Conservation (phyloP, 2,888 invertebrate genomes). For the Nipponacmea schrenckii region DNA sequence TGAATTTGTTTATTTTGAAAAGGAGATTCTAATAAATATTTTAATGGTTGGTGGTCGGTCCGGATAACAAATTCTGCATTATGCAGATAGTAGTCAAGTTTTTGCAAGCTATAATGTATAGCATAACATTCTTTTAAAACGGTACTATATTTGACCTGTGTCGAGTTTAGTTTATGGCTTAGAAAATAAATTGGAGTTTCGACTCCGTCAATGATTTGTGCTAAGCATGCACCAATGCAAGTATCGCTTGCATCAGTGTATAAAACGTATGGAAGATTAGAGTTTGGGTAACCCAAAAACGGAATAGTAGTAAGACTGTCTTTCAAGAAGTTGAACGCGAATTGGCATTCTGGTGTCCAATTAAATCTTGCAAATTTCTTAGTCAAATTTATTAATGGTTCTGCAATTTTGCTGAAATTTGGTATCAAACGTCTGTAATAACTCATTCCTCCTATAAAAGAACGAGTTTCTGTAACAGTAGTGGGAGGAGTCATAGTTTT, state of each 20-base stretch:
- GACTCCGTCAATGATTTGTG: too few species aligned
- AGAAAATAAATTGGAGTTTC: not conserved
- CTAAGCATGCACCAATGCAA: too few species aligned
- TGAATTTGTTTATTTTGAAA: conserved; percentile 15
- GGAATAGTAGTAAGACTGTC: conserved; percentile 19
- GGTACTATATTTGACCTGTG: not conserved
- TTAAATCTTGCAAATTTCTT: conserved; percentile 31
- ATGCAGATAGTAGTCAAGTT: conserved; percentile 9
- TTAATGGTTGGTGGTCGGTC: conserved; percentile 15
- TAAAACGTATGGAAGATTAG: conserved; percentile 19
- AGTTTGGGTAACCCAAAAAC: conserved; percentile 20
- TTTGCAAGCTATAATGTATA: not conserved
- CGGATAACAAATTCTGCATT: conserved; percentile 2
- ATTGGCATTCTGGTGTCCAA: conserved; percentile 20
- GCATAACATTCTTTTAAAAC: not conserved
- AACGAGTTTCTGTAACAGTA: conserved; percentile 28
- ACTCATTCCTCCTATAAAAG: conserved; percentile 34
- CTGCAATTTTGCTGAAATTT: conserved; percentile 16
- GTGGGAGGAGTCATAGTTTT: conserved; percentile 23
- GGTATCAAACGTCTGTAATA: conserved; percentile 34
- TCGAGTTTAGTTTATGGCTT: not conserved
- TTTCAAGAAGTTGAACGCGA: conserved; percentile 25
- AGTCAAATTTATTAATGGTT: conserved; percentile 27
- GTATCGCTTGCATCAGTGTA: conserved; percentile 17
- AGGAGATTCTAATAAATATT: conserved; percentile 11